These are phyloP conservation scores for Apeira syringaria DNA, from an alignment of 2,888 invertebrate species.

Conservation along the genomic window DNA sequence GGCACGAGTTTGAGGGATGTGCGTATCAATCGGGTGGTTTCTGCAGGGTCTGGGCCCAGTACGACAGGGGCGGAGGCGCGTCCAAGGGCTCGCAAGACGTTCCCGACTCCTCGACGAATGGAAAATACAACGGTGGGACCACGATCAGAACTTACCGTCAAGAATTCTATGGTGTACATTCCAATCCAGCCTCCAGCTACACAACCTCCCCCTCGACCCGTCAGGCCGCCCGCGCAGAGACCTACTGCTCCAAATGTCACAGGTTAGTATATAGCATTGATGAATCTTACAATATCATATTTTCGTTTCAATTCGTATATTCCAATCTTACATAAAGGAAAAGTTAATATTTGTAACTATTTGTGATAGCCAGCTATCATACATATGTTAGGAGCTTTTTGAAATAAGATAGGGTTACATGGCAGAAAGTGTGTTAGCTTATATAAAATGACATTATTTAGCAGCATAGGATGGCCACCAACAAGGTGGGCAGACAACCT, in stretches of 20 bases:
- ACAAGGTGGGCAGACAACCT: no score
- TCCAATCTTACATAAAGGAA: no score
- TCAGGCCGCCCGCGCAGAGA: slow-evolving; percentile 43
- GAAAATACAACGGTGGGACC: slow-evolving; percentile 62
- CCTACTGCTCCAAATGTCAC: slow-evolving; percentile 22
- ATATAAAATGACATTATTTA: no score
- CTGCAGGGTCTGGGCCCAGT: slow-evolving; percentile 25
- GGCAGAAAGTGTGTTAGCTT: no score
- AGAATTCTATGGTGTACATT: slow-evolving; percentile 79
- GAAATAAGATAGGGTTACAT: no score
- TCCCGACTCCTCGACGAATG: slow-evolving; percentile 64
- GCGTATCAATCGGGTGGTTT: slow-evolving; percentile 61
- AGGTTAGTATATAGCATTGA: not conserved
- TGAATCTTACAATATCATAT: no score
- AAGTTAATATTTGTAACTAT: no score
- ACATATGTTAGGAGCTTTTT: no score
- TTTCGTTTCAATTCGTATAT: no score
- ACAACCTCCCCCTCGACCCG: slow-evolving; percentile 52
- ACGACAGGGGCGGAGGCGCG: slow-evolving; percentile 46
- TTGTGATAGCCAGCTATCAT: no score
- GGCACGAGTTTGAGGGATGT: slow-evolving; percentile 56
- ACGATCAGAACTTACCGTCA: slow-evolving; percentile 63
- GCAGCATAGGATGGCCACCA: no score
- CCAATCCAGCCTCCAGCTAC: slow-evolving; percentile 73
- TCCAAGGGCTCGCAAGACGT: slow-evolving; percentile 65